Percentiles rank a stretch among this genome's conserved stretches.
Conservation (phyloP, 2,888 invertebrate species). For the Acrobasis repandana region DNA sequence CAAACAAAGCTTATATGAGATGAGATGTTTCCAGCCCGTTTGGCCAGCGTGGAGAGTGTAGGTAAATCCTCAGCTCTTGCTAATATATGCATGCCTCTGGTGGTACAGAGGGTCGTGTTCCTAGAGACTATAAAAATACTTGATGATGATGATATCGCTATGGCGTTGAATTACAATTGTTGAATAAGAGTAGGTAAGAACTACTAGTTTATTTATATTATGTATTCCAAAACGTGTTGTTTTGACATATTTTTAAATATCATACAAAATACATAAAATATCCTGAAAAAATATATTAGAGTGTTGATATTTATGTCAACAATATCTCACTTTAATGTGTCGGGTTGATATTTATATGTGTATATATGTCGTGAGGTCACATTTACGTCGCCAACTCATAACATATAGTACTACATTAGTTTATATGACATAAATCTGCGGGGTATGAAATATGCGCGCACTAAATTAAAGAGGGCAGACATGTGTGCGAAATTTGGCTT, state of each 20-base stretch:
- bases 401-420: slow-evolving; percentile 4
- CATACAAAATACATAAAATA: neutral
- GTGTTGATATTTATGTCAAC: neutral
- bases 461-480: slow-evolving; percentile 15
- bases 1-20: too few species aligned
- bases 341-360: slow-evolving; percentile 3
- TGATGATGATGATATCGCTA: too few species aligned
- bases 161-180: too few species aligned
- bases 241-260: neutral
- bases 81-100: too few species aligned
- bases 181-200: too few species aligned
- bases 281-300: neutral
- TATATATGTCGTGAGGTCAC: slow-evolving; percentile 13
- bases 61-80: too few species aligned
- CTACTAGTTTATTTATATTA: too few species aligned
- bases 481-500: neutral
- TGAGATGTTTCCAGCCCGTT: too few species aligned
- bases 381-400: slow-evolving; percentile 19
- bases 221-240: neutral
- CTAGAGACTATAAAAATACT: too few species aligned
- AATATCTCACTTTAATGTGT: slow-evolving; percentile 1
- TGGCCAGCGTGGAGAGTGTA: too few species aligned
- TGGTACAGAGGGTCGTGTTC: too few species aligned
- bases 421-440: slow-evolving; percentile 19
- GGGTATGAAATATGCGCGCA: slow-evolving; percentile 12